A percentile compares a stretch with the other conserved stretches of the same genome.
These are phyloP conservation scores for Propsilocerus akamusi DNA, from an alignment of 1,140 invertebrate genomes.

Conservation along the genomic window DNA sequence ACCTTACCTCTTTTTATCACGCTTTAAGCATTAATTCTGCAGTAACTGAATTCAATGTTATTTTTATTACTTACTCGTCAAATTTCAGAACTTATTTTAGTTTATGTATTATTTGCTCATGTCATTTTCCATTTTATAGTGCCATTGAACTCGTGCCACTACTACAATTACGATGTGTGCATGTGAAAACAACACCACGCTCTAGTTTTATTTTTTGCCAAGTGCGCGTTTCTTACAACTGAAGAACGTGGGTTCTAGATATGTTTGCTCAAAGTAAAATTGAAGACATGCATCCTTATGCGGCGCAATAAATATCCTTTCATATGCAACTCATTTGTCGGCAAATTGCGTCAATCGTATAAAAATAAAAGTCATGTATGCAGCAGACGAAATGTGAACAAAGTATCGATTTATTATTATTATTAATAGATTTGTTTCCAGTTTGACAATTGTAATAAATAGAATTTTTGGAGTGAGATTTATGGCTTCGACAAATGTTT, in stretches of 20 bases:
- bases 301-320: not conserved
- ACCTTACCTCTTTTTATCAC: not conserved
- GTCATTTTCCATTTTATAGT: not conserved
- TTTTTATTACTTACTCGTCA: not conserved
- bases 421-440: constrained; percentile 78
- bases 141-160: not conserved
- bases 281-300: not conserved
- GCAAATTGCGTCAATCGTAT: constrained; percentile 88
- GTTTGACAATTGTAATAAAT: constrained; percentile 35
- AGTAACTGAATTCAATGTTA: not conserved
- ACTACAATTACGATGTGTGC: constrained; percentile 40
- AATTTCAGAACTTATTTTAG: not conserved
- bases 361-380: constrained; percentile 92
- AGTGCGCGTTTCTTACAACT: constrained; percentile 82
- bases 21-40: not conserved
- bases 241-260: constrained; percentile 67
- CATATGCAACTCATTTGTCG: constrained; percentile 42
- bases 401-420: constrained; percentile 84
- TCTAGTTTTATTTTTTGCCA: constrained; percentile 87
- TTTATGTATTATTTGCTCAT: not conserved
- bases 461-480: too few species aligned
- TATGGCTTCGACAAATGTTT: too few species aligned
- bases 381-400: constrained; percentile 85
- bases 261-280: constrained; percentile 34
- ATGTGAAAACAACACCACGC: constrained; percentile 93